phyloP scores from a whole-genome alignment of 2,113 vertebrate genomes.

The Talpa occidentalis region DNA sequence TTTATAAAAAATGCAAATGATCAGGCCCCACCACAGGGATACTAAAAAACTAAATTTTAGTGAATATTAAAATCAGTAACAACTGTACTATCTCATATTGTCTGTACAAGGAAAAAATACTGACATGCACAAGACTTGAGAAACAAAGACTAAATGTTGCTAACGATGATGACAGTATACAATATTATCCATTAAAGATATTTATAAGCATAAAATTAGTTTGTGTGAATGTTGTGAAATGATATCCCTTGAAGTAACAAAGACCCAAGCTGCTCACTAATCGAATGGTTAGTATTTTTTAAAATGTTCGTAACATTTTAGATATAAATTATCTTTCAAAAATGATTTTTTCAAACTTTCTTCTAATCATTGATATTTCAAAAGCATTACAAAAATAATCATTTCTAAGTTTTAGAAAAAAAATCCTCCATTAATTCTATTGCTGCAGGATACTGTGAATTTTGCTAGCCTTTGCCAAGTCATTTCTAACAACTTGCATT shows the following conservation, averaged over 20 bases:
- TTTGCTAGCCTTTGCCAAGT: conserved; percentile 59
- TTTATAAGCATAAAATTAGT: not conserved
- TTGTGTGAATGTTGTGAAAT: not conserved
- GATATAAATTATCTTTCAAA: conserved; percentile 22
- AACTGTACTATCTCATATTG: not conserved
- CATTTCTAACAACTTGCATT: conserved; percentile 54
- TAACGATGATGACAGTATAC: not conserved
- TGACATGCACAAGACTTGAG: not conserved
- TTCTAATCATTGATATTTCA: conserved; percentile 54
- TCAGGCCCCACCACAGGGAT: no score
- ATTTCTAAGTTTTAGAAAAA: not conserved
- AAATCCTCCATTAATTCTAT: conserved; percentile 40
- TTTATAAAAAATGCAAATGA: no score
- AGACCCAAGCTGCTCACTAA: conserved; percentile 6
- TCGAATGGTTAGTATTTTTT: not conserved
- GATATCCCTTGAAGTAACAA: not conserved
- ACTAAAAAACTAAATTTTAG: not conserved
- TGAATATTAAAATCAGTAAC: not conserved
- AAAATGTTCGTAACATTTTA: not conserved
- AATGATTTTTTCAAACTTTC: conserved; percentile 46
- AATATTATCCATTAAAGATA: not conserved
- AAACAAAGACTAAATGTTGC: not conserved
- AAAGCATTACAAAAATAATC: conserved; percentile 54
- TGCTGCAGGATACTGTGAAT: conserved; percentile 54
- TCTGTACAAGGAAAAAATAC: not conserved